Evolutionary conservation across 1,140 invertebrate genomes (phyloP).

Genomic region (Uloborus diversus): DNA sequence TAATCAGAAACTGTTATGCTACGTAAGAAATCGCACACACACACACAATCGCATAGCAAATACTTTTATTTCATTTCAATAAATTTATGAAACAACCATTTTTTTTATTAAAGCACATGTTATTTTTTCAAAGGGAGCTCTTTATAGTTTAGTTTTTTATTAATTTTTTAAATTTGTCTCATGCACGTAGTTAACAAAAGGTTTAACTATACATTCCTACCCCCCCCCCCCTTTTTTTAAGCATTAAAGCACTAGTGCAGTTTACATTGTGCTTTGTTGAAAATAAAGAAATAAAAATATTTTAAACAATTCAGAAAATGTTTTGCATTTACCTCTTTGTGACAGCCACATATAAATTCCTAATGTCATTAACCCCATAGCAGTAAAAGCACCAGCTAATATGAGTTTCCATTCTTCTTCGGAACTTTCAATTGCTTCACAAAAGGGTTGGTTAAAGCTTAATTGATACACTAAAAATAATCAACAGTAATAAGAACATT

Average conservation of each 20-base stretch:
- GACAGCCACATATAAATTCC: slow-evolving; percentile 30
- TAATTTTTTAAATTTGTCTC: no score
- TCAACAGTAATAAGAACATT: not conserved
- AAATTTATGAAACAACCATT: no score
- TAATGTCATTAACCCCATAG: slow-evolving; percentile 42
- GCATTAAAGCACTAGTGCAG: not conserved
- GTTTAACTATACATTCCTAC: no score
- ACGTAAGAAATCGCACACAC: no score
- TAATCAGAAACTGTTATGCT: no score
- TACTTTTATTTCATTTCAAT: no score
- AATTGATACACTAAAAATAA: slow-evolving; percentile 52
- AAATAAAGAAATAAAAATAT: not conserved
- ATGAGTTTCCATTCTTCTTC: slow-evolving; percentile 51
- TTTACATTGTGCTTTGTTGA: not conserved
- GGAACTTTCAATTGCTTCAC: slow-evolving; percentile 8
- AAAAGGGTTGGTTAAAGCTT: slow-evolving; percentile 40
- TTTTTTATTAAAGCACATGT: no score
- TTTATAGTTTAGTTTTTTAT: no score
- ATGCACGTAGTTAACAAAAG: no score
- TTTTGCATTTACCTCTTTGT: not conserved
- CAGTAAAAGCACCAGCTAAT: slow-evolving; percentile 41
- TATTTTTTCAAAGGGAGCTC: no score
- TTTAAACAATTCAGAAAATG: not conserved
- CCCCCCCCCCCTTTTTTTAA: no score
- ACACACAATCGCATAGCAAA: no score